Percentiles rank a stretch among this genome's conserved stretches.
Conservation (phyloP, 2,888 invertebrate genomes). For the Beris morrisii region DNA sequence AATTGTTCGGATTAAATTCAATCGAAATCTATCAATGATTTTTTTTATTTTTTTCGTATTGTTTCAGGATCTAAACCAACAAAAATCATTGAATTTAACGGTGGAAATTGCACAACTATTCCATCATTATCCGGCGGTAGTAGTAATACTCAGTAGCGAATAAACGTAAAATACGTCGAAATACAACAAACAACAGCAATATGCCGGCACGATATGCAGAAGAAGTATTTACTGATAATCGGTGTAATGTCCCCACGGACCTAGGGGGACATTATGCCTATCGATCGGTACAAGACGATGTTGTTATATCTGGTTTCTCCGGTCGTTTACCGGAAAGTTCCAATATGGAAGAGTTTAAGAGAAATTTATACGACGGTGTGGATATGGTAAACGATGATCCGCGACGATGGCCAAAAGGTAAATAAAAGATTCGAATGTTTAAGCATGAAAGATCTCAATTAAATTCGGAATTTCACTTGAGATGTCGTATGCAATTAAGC, state of each 20-base stretch:
- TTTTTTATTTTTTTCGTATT: background rate
- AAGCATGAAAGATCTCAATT: background rate
- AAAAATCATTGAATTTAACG: conserved; percentile 17
- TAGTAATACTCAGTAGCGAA: conserved; percentile 42
- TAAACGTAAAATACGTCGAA: conserved; percentile 49
- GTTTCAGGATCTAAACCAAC: conserved; percentile 6
- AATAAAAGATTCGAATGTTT: conserved; percentile 34
- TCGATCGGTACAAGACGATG: conserved; percentile 61
- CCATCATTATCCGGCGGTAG: conserved; percentile 39
- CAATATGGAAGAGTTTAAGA: conserved; percentile 89
- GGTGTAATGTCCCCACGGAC: conserved; percentile 48
- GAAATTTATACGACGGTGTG: conserved; percentile 84
- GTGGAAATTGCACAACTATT: background rate
- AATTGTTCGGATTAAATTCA: background rate
- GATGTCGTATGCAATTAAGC: too few species aligned
- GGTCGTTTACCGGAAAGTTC: conserved; percentile 90
- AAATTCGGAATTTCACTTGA: background rate
- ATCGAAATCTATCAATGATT: background rate
- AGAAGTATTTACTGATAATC: conserved; percentile 53
- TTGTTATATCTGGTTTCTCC: conserved; percentile 83
- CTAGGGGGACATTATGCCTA: conserved; percentile 54
- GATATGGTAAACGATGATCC: conserved; percentile 94
- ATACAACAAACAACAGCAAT: conserved; percentile 47
- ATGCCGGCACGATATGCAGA: conserved; percentile 73
- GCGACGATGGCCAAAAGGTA: conserved; percentile 81